Base-by-base conservation (phyloP, 2,797 vertebrate genomes). In the Crax fasciolata region DNA sequence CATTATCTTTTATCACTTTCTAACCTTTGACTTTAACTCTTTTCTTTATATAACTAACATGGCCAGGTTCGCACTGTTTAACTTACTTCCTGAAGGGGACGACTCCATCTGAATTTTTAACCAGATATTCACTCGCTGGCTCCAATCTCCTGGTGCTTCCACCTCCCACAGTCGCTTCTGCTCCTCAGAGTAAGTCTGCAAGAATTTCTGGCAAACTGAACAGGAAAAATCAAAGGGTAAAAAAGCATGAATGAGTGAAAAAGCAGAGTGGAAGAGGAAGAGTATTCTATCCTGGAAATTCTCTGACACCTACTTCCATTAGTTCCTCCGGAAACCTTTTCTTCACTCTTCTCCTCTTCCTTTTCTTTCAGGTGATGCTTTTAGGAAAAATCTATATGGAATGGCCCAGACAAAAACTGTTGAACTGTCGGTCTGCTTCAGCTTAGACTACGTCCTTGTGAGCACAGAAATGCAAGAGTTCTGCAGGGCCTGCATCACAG, bases 81-180 rank as follows among this genome's bases (percentile, higher is more conserved):
- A 97, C 98, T 98, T 95, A 98, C 98, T 63, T 67, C 94, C 92
- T 46, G 86, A 65, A 92, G 93, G 96, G 51, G 77, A 90, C 19
- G 93, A 95, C 48, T 92, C 97, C 27, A 99, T 98, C 81, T 97
- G 98, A 93, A 99, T 97, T 94, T 97, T 98, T 39, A 99, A 97
- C 99, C 99, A 99, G 97, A 99, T 98, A 96, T 98, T 99, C 76
- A 91, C 49, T 17, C 98, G 93, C 87, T 99, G 99, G 89, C 93
- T 96, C 99, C 99, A 99, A 27, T 96, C 97, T 41, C 99, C 99
- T 0, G 99, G 99, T 78, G 98, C 97, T 91, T 99, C 98, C 89
- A 99, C 99, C 96, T 99, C 99, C 95, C 99, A 99, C 62, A 99
- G 97, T 46, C 98, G 98, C 11, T 98, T 98, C 80, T 96, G 97